Conservation (phyloP, 2,113 vertebrate genomes). For the Atrichornis clamosus region DNA sequence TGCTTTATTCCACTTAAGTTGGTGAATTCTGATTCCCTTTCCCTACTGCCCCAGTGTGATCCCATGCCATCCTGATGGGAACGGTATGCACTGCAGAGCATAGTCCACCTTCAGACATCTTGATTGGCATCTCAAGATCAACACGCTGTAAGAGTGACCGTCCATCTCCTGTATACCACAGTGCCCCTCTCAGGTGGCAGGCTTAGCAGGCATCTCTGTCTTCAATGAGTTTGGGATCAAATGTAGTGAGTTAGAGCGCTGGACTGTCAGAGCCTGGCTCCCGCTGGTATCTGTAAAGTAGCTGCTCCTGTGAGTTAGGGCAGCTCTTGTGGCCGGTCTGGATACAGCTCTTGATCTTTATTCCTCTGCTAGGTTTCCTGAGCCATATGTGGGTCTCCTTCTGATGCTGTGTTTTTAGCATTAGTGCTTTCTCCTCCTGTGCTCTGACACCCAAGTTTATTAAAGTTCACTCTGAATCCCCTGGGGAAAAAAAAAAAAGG, state of each 20-base stretch:
- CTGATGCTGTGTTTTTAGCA: background rate
- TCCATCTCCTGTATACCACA: background rate
- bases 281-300: background rate
- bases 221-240: background rate
- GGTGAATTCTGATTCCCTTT: background rate
- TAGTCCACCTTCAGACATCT: background rate
- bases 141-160: background rate
- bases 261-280: background rate
- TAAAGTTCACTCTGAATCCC: background rate
- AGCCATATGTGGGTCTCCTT: background rate
- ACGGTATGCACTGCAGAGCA: background rate
- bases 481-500: background rate
- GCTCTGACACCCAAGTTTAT: background rate
- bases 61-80: background rate
- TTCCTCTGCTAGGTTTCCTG: background rate
- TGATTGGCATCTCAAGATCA: background rate
- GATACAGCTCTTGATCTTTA: background rate
- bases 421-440: background rate
- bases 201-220: background rate
- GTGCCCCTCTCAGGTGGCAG: background rate
- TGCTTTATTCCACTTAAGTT: background rate
- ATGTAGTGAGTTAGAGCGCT: background rate
- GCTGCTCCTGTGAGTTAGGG: background rate
- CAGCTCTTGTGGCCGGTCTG: background rate
- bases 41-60: background rate